A percentile compares a stretch with the other conserved stretches of the same genome.
Conservation (phyloP, 2,797 vertebrate species). For the Paguma larvata region DNA sequence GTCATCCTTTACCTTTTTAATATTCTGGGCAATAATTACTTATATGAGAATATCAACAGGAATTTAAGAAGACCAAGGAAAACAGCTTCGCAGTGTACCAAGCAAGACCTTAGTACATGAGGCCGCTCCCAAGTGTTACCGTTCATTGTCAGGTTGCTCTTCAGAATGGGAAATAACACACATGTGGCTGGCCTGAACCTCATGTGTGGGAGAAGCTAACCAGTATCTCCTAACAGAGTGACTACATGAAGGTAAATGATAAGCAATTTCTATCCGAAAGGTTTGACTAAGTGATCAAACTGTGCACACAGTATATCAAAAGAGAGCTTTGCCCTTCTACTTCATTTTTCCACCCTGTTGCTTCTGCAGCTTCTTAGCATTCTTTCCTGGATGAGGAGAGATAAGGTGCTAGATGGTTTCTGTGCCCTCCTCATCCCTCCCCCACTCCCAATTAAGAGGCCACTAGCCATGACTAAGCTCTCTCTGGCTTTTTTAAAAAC, state of each 20-base stretch:
- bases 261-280: neutral
- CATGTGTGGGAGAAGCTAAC: neutral
- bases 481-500: neutral
- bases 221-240: neutral
- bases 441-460: accelerated
- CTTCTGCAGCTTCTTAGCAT: neutral
- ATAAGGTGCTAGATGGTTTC: neutral
- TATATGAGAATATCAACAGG: neutral
- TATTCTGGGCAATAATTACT: neutral
- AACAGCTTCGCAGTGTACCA: accelerated
- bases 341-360: neutral
- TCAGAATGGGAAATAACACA: neutral
- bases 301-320: neutral
- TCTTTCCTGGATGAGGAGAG: neutral
- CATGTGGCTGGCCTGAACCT: neutral
- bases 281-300: neutral
- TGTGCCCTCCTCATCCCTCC: no score
- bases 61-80: neutral
- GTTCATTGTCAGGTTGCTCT: neutral
- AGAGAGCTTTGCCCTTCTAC: neutral
- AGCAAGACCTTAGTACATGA: neutral
- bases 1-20: neutral
- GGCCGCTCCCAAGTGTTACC: neutral
- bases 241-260: neutral
- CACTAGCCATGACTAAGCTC: neutral